Evolutionary conservation across 2,888 invertebrate genomes (phyloP), one percentile per base, ranked within the genome.

Genomic region (Calliphora vomitoria): DNA sequence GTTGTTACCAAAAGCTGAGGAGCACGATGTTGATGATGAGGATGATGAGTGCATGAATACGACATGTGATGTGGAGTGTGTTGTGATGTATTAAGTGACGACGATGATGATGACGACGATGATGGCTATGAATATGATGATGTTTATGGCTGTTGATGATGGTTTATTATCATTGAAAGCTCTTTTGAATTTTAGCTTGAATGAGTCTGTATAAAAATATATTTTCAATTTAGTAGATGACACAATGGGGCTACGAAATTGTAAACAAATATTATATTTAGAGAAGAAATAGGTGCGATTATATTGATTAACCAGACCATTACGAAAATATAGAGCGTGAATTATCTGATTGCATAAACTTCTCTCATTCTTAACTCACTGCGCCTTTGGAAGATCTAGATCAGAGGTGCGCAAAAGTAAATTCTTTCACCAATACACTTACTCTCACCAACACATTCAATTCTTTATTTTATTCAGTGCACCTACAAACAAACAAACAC

Each of bases 91-190:
- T 82, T 47, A 78, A 82, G 47, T 85, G 64, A 64, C 50, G 44
- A 58, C 13, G 15, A 69, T 53, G 75, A 41, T 75, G 68, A 66
- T 64, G 60, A 68, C 38, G 60, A 62, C 15, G 50, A 25, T 31
- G 47, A 55, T 75, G 82, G 25, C 53, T 64, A 47, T 78, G 69
- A 58, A 20, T 41, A 66, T 72, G 53, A 44, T 68, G 69, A 69
- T 53, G 75, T 18, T 75, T 85, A 79, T 64, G 62, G 75, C 83
- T 83, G 83, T 66, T 74, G 86, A 72, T 82, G 86, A 79, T 74
- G 86, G 75, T 83, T 82, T 76, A 80, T 83, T 83, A 83, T 86
- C 86, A 83, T 68, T 80, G 66, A 80, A 76, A 81, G 83, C 83
- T 84, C 84, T 84, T 80, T 84, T 84, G 58, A 81, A 62, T 71